Evolutionary conservation across 2,888 invertebrate species (phyloP), one percentile per base, ranked within the genome.

Genomic region (Parnassius apollo): DNA sequence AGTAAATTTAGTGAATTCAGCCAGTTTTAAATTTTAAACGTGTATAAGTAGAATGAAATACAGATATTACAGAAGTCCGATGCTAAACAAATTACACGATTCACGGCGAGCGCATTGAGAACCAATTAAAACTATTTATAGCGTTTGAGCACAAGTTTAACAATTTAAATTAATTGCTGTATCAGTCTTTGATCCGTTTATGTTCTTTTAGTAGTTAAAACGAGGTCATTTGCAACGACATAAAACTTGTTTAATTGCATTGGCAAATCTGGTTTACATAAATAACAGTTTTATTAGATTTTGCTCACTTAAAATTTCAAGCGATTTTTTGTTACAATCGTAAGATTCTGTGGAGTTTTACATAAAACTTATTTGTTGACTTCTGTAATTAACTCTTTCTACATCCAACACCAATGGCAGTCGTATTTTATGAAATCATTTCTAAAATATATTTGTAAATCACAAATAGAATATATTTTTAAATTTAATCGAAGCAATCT

Each of bases 101-200:
- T 56, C 56, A 61, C 42, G 51, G 46, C 46, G 25, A 13, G 35
- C 56, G 56, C 56, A 56, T 61, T 51, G 56, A 44, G 63, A 64
- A 62, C 66, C 68, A 65, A 65, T 65, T 66, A 65, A 46, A 69
- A 63, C 65, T 64, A 49, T 68, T 67, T 64, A 64, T 64, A 62
- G 65, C 57, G 64, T 68, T 66, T 59, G 66, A 71, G 71, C 71
- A 67, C 71, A 83, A 83, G 79, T 82, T 82, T 71, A 68, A 81
- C 81, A 81, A 82, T 83, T 81, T 81, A 83, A 83, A 81, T 83
- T 82, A 82, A 83, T 82, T 80, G 78, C 77, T 72, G 68, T 72
- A 77, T 75, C 69, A 72, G 67, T 69, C 66, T 71, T 73, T 69
- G 75, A 71, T 73, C 72, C 73, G 78, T 80, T 46, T 82, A 77